Base-by-base conservation (phyloP, 2,113 vertebrate genomes). In the Xiphophorus couchianus region DNA sequence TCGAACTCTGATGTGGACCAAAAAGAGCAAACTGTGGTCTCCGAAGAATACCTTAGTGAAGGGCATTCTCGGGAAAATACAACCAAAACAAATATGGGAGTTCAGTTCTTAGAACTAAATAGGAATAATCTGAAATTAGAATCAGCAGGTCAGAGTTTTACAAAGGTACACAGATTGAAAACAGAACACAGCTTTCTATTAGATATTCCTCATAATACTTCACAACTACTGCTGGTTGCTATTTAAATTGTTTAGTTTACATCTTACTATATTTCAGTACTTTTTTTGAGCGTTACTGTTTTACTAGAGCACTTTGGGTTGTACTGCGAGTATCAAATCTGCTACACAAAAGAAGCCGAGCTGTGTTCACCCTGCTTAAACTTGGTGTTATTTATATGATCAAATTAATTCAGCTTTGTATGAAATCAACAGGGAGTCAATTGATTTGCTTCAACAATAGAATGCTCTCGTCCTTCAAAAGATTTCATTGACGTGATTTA, bases 371-470 rank as follows among this genome's bases (percentile, higher is more conserved):
- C 37, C 33, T 66, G 35, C 33, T 42, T 28, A 13, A 14, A 27
- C n/a, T 42, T 42, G 22, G 33, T 66, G 2, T 42, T 28, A 66
- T 27, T 66, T 37, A n/a, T 9, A 37, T 15, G n/a, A 42, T 27
- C 25, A 66, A 66, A 66, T 66, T 39, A 42, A 58, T 58, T 58
- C 51, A 58, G 22, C 51, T 3, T 27, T n/a, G 35, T 27, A 66
- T 42, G 10, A 9, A 66, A 27, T 42, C 35, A 42, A 11, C 65
- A 39, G 65, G 35, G 74, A 78, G 76, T n/a, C 63, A 31, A 78
- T 68, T 77, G 35, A 66, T 66, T 70, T 72, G 58, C 78, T 61
- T 51, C 61, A 84, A 82, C 69, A 71, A 66, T 58, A 71, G 13
- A 3, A 27, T 68, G 39, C 42, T 66, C 11, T 68, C 70, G 62